Evolutionary conservation across 2,113 vertebrate species (phyloP).

Genomic region (Nanorana parkeri): DNA sequence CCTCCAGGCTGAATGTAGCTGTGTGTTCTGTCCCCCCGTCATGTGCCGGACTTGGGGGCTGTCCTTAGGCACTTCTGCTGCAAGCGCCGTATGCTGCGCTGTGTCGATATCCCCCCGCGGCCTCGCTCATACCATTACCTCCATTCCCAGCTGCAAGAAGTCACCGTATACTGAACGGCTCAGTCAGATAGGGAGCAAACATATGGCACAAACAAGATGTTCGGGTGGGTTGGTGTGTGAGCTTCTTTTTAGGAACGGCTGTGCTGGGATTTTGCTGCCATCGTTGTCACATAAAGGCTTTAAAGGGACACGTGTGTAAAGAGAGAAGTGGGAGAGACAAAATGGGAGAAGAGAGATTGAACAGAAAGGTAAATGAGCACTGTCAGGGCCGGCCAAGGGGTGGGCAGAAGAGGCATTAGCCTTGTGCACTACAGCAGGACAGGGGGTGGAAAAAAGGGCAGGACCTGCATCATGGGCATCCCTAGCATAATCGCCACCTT

Average conservation of each 20-base stretch:
- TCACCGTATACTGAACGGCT: rapidly evolving
- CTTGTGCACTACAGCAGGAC: no score
- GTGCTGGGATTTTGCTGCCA: background rate
- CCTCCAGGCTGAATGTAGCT: conserved; percentile 62
- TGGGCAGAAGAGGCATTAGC: no score
- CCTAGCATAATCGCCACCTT: no score
- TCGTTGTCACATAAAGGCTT: background rate
- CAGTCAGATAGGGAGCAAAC: background rate
- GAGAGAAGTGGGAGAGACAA: no score
- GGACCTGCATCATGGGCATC: no score
- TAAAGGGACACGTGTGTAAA: no score
- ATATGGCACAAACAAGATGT: conserved; percentile 29
- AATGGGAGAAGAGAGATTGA: no score
- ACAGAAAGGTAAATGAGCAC: no score
- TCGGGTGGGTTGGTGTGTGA: background rate
- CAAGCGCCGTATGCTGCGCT: background rate
- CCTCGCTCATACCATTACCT: background rate
- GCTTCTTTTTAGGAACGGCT: background rate
- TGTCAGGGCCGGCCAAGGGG: no score
- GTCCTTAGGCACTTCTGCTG: background rate
- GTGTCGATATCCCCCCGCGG: background rate
- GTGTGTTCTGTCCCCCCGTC: conserved; percentile 38
- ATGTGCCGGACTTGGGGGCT: conserved; percentile 54
- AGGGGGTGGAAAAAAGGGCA: no score
- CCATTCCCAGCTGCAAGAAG: rapidly evolving